Base-by-base conservation (phyloP, 2,113 vertebrate species). In the Athene cunicularia region DNA sequence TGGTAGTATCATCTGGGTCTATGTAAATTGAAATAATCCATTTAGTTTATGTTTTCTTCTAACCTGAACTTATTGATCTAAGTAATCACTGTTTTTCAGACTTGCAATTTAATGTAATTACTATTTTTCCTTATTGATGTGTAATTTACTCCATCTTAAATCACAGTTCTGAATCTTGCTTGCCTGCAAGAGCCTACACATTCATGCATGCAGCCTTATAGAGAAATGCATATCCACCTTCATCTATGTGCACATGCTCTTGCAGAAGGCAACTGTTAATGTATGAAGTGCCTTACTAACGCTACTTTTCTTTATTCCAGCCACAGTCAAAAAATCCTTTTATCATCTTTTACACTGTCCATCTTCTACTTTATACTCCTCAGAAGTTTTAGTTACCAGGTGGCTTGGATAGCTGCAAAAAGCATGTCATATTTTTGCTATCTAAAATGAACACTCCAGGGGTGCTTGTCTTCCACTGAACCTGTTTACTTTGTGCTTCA, bases 401-500 rank as follows among this genome's bases (percentile, higher is more conserved):
- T 86, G 28, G 35, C 52, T 73, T 79, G 43, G 45, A 77, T 55
- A 79, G 22, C 52, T 93, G 45, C 35, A 93, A 86, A 90, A 84
- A 77, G 17, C 5, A 3, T 79, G 84, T 95, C 43, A 28, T 76
- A 52, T 33, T 96, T 97, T 60, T 89, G 33, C 67, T 91, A 26
- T 80, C 71, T 58, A 90, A 95, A 91, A 92, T 15, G 19, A 96
- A 64, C 63, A 55, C 77, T 86, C 37, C 81, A 81, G 68, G 37
- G 70, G 7, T 20, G 41, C 64, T 52, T 76, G 35, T 68, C 68
- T 71, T 95, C 37, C 84, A 41, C 77, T 89, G 72, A 96, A 94
- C 63, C 47, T 80, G 85, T 98, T 97, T 93, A 95, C 66, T 95
- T 95, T 96, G 64, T 95, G 73, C 55, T 97, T 95, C 43, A n/a